Conservation (phyloP, 2,888 invertebrate genomes). For the Amaurobius ferox region DNA sequence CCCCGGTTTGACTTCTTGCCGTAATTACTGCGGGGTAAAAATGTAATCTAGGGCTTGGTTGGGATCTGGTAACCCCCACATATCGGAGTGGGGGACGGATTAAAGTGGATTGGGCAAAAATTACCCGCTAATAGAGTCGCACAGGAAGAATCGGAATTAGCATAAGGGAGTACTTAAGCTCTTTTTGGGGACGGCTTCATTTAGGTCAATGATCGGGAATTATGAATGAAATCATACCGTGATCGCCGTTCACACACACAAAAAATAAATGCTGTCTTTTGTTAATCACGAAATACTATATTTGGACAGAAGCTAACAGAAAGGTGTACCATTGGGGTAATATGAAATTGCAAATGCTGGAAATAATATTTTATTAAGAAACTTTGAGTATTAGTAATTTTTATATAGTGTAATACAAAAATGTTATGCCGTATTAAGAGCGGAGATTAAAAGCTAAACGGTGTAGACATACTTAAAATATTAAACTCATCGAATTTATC, state of each 20-base stretch:
- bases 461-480: too few species aligned
- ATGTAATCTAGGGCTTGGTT: conserved; percentile 41
- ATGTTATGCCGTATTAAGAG: too few species aligned
- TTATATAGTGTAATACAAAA: too few species aligned
- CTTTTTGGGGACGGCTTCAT: conserved; percentile 37
- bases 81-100: conserved; percentile 37
- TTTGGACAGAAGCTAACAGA: too few species aligned
- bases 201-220: conserved; percentile 19
- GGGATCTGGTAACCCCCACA: conserved; percentile 23
- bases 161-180: conserved; percentile 60
- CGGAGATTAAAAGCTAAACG: too few species aligned
- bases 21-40: conserved; percentile 60
- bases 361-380: too few species aligned
- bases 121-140: conserved; percentile 67
- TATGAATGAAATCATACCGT: conserved; percentile 4
- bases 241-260: neutral
- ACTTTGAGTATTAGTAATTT: too few species aligned
- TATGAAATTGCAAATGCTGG: too few species aligned
- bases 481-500: too few species aligned
- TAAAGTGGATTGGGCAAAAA: conserved; percentile 69
- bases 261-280: neutral
- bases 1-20: conserved; percentile 30
- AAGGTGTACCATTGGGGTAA: too few species aligned
- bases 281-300: neutral
- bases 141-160: conserved; percentile 63